Percentiles rank a stretch among this genome's conserved stretches.
Evolutionary conservation across 2,113 vertebrate species (phyloP).

Genomic region (Neolamprologus kungweensis): DNA sequence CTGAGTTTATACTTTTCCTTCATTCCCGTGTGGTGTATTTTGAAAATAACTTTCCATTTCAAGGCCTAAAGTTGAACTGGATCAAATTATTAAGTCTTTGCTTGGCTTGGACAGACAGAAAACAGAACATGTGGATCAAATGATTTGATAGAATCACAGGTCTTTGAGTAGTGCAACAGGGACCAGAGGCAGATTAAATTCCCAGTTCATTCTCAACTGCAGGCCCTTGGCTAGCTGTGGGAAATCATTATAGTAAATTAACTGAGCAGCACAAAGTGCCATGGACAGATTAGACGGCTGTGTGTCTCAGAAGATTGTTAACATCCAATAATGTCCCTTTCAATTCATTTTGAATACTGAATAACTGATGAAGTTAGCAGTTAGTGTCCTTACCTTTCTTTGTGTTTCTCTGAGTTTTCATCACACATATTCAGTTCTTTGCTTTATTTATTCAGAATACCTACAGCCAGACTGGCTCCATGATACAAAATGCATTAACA

Average conservation of each 20-base stretch:
- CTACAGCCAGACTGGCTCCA: background rate
- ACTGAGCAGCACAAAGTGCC: background rate
- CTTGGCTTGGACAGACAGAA: background rate
- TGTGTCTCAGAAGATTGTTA: conserved; percentile 44
- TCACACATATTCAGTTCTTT: background rate
- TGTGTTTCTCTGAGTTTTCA: background rate
- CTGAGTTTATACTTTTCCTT: background rate
- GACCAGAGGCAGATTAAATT: conserved; percentile 4
- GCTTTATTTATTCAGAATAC: background rate
- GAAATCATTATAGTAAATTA: conserved; percentile 41
- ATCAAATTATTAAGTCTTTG: background rate
- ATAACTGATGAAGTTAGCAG: background rate
- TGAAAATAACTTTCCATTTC: background rate
- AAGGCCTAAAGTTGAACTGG: background rate
- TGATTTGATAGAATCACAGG: background rate
- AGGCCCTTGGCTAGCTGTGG: background rate
- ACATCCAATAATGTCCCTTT: conserved; percentile 33
- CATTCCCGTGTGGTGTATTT: background rate
- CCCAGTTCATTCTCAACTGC: background rate
- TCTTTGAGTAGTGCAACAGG: background rate
- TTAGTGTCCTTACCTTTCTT: background rate
- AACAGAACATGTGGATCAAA: background rate
- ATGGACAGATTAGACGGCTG: conserved; percentile 16
- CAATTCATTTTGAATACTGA: conserved; percentile 15
- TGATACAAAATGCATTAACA: background rate